Conservation (phyloP, 2,888 invertebrate species). For the Lepidochitona cinerea region DNA sequence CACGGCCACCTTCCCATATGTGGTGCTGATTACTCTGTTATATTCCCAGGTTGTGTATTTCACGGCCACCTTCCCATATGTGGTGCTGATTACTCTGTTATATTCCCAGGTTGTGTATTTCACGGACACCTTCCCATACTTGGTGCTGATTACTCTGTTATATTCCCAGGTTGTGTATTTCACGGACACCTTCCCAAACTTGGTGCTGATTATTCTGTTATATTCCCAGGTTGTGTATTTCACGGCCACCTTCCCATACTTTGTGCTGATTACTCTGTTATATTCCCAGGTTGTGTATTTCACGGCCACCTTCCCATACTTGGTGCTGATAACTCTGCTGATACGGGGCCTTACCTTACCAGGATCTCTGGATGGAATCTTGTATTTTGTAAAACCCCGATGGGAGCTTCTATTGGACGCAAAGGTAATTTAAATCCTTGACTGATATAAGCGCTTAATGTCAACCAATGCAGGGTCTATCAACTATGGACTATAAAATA, state of each 20-base stretch:
- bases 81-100: neutral
- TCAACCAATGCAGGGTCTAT: too few species aligned
- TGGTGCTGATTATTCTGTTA: neutral
- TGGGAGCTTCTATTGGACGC: conserved; percentile 87
- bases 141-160: conserved; percentile 64
- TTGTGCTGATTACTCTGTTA: neutral
- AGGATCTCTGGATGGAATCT: conserved; percentile 87
- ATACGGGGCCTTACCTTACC: conserved; percentile 90
- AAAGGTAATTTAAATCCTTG: too few species aligned
- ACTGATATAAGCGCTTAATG: too few species aligned
- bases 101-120: neutral
- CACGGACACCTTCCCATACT: neutral
- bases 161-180: conserved; percentile 30
- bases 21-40: conserved; percentile 5
- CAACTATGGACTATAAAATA: too few species aligned
- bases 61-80: neutral
- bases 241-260: neutral
- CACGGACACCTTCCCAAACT: neutral
- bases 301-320: conserved; percentile 92
- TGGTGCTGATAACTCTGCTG: conserved; percentile 88
- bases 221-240: neutral
- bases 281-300: conserved; percentile 84
- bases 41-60: conserved; percentile 30
- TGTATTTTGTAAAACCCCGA: conserved; percentile 89
- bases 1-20: conserved; percentile 81